A percentile compares a stretch with the other conserved stretches of the same genome.
These are phyloP conservation scores for Apamea sordens DNA, from an alignment of 2,888 invertebrate species.

Conservation along the genomic window DNA sequence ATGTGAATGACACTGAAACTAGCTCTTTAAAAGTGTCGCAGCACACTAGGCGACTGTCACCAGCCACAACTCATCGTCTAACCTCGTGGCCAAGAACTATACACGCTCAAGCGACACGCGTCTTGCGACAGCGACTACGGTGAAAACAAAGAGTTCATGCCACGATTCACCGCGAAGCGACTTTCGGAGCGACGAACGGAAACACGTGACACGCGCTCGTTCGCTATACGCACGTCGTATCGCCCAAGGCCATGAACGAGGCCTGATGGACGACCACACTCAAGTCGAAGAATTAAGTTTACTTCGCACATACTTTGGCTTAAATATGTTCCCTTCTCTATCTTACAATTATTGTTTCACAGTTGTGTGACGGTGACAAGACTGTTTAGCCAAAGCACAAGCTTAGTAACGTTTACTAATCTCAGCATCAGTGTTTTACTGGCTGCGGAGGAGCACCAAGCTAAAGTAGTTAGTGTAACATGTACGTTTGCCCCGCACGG, in stretches of 20 bases:
- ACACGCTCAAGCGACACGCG: neutral
- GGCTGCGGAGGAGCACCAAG: neutral
- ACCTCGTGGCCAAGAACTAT: neutral
- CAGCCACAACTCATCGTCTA: neutral
- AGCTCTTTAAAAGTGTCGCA: neutral
- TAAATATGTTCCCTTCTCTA: neutral
- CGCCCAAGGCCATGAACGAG: neutral
- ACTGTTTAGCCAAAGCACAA: neutral
- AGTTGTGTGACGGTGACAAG: neutral
- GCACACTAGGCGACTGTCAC: neutral
- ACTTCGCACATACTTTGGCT: neutral
- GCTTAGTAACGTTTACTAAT: neutral
- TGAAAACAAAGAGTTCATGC: neutral
- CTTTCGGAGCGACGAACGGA: neutral
- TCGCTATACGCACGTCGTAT: neutral
- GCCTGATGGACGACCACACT: neutral
- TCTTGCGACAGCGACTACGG: neutral
- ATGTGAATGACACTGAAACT: constrained; percentile 5
- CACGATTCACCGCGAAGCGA: neutral
- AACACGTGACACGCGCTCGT: neutral
- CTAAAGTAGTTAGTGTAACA: neutral
- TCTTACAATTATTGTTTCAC: neutral
- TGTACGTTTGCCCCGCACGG: too few species aligned
- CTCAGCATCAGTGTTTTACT: neutral
- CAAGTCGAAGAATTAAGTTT: neutral